phyloP scores from a whole-genome alignment of 1,140 invertebrate species.

The Heliconius hermathena region DNA sequence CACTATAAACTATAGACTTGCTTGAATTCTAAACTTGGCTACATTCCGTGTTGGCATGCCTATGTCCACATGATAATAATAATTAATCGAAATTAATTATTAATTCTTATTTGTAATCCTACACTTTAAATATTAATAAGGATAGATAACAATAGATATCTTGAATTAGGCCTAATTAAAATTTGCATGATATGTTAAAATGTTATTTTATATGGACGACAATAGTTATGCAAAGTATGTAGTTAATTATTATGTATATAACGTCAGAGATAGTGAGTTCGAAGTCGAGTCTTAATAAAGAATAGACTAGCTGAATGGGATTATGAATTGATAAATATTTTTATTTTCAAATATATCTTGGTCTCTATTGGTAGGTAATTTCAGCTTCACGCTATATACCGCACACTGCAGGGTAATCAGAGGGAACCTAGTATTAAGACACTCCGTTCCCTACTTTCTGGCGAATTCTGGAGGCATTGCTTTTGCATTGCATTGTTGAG shows the following conservation, averaged over 20 bases:
- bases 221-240: not conserved
- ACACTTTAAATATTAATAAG: slow-evolving; percentile 6
- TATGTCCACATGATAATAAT: slow-evolving; percentile 7
- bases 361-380: not conserved
- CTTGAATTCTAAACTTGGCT: slow-evolving; percentile 23
- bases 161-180: not conserved
- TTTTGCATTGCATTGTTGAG: too few relatives aligned
- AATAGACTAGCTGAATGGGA: not conserved
- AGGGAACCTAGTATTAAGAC: too few relatives aligned
- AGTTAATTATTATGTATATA: not conserved
- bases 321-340: not conserved
- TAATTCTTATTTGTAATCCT: slow-evolving; percentile 18
- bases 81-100: slow-evolving; percentile 13
- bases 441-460: too few relatives aligned
- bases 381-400: too few relatives aligned
- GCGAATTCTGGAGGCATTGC: too few relatives aligned
- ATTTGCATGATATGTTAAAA: not conserved
- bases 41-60: slow-evolving; percentile 21
- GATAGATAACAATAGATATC: not conserved
- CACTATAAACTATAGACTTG: slow-evolving; percentile 34
- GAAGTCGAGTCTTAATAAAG: not conserved
- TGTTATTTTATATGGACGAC: not conserved
- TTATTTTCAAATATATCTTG: not conserved
- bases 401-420: too few relatives aligned
- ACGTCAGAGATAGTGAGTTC: not conserved